phyloP scores from a whole-genome alignment of 2,888 invertebrate species.

The Asteroscopus sphinx region DNA sequence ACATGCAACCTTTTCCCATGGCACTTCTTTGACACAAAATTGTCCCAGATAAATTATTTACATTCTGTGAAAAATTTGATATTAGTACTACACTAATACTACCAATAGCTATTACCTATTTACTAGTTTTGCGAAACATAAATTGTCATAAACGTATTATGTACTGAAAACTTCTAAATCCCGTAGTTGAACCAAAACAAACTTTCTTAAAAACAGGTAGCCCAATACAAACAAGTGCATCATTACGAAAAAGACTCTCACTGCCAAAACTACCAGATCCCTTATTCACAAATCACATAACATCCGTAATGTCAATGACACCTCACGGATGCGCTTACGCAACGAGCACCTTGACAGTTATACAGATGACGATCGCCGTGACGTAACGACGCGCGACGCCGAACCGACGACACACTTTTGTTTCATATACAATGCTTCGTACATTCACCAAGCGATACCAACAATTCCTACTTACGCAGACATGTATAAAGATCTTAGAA shows the following conservation, averaged over 20 bases:
- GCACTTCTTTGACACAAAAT: no score
- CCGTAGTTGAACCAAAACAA: neutral
- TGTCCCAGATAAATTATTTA: no score
- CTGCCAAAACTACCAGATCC: conserved; percentile 72
- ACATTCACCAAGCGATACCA: conserved; percentile 14
- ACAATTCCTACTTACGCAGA: conserved; percentile 19
- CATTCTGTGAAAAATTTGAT: no score
- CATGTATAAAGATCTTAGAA: conserved; percentile 53
- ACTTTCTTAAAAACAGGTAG: conserved; percentile 42
- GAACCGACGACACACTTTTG: conserved; percentile 51
- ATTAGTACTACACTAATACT: no score
- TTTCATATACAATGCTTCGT: conserved; percentile 52
- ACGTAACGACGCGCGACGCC: conserved; percentile 70
- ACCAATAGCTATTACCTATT: no score
- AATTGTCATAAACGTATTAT: no score
- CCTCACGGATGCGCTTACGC: conserved; percentile 82
- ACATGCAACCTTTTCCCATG: no score
- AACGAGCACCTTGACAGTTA: conserved; percentile 85
- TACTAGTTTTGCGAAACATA: no score
- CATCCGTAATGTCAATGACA: conserved; percentile 87
- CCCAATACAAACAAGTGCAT: conserved; percentile 26
- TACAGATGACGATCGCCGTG: conserved; percentile 73
- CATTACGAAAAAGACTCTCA: conserved; percentile 59
- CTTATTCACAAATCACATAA: conserved; percentile 70
- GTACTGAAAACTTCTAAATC: neutral